Evolutionary conservation across 2,888 invertebrate species (phyloP), one percentile per base, ranked within the genome.

Genomic region (Sceliomorpha sp.): DNA sequence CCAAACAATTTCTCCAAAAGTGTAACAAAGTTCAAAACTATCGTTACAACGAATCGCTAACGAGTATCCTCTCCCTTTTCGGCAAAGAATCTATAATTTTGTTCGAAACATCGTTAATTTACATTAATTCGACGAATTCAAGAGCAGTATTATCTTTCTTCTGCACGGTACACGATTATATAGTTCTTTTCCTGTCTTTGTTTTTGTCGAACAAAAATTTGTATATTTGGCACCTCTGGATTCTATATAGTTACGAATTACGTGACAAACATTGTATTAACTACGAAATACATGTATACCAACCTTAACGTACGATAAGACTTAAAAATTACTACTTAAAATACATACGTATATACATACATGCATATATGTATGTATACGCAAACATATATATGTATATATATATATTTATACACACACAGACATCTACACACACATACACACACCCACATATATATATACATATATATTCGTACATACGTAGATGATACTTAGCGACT

Each of bases 151-250:
- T n/a, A n/a, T 2, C 3, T 20, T 36, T 14, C 12, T 36, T 36
- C 5, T 6, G 9, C 36, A 31, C 14, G 14, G n/a, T 20, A n/a
- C 12, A 31, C 9, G 10, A 36, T 17, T 32, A 9, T 34, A 0
- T 26, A 6, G 31, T 31, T 24, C 20, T 29, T 47, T 48, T 10
- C 51, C 37, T 29, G 8, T 37, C n/a, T 13, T 9, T 62, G 13
- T n/a, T n/a, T n/a, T n/a, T n/a, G n/a, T n/a, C n/a, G 20, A 20
- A 34, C 17, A 32, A 71, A 59, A 64, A 72, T 50, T 62, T 66
- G 68, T 20, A 71, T 45, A 60, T 74, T 75, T 76, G 75, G 74
- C 76, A 78, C 75, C 63, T 70, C 69, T 70, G 75, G 70, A 77
- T 73, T 45, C 51, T 62, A 55, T 58, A 59, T 34, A 39, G 20